phyloP scores from a whole-genome alignment of 1,140 invertebrate species.

The Cydia fagiglandana region DNA sequence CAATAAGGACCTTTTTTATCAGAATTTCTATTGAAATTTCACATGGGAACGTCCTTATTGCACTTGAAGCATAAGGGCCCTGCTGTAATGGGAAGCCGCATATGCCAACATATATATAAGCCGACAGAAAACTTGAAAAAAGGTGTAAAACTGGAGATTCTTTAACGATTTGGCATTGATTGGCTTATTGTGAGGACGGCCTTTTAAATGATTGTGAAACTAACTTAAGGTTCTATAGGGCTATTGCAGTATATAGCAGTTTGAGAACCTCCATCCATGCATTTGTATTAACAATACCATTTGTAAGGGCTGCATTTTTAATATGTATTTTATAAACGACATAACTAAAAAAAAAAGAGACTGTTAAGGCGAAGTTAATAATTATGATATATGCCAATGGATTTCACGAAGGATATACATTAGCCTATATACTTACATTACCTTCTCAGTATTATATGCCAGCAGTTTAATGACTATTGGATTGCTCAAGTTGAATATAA shows the following conservation, averaged over 20 bases:
- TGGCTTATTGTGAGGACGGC: constrained; percentile 1
- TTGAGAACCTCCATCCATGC: background rate
- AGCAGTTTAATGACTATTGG: background rate
- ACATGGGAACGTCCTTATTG: too few relatives aligned
- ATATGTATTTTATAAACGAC: background rate
- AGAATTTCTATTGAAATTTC: too few relatives aligned
- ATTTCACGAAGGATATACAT: background rate
- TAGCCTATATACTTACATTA: background rate
- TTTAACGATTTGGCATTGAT: background rate
- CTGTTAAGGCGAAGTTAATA: background rate
- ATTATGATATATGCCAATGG: background rate
- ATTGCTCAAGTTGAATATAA: background rate
- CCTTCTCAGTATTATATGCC: background rate
- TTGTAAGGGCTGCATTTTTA: background rate
- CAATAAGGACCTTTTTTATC: too few relatives aligned
- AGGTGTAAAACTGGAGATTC: background rate
- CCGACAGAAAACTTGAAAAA: background rate
- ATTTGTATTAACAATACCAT: background rate
- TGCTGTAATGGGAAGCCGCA: too few relatives aligned
- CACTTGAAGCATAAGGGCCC: too few relatives aligned
- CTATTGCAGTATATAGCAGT: constrained; percentile 10
- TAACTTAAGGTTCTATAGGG: constrained; percentile 16
- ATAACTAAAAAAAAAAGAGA: background rate
- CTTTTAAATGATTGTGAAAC: constrained; percentile 1
- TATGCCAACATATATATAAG: too few relatives aligned